phyloP scores from a whole-genome alignment of 2,113 vertebrate species.

The Thunnus maccoyii region DNA sequence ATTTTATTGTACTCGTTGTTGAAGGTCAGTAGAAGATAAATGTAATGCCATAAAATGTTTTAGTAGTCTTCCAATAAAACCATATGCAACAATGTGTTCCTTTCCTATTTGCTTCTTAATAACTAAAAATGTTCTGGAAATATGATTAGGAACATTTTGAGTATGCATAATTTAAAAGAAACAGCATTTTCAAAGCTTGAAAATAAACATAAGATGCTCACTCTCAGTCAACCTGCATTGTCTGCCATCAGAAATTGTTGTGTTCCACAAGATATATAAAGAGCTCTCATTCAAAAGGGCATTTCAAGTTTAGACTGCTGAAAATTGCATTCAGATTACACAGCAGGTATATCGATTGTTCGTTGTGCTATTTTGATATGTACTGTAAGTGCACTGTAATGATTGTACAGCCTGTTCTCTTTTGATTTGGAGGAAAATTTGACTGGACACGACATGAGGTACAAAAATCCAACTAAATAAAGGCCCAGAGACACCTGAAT shows the following conservation, averaged over 20 bases:
- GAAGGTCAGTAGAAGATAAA: conserved; percentile 25
- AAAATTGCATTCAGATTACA: conserved; percentile 78
- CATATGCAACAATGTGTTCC: background rate
- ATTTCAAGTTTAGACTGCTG: conserved; percentile 53
- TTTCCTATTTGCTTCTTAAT: conserved; percentile 19
- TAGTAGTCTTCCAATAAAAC: background rate
- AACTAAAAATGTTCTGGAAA: conserved; percentile 38
- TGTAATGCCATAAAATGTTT: conserved; percentile 14
- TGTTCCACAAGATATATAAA: conserved; percentile 44
- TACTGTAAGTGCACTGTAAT: conserved; percentile 41
- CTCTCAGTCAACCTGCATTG: conserved; percentile 15
- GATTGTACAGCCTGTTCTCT: conserved; percentile 28
- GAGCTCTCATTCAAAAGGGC: conserved; percentile 23
- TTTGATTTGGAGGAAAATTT: conserved; percentile 42
- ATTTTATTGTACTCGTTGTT: background rate
- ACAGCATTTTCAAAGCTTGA: conserved; percentile 3
- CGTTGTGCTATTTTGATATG: conserved; percentile 55
- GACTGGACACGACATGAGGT: conserved; percentile 30
- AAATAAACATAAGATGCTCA: conserved; percentile 13
- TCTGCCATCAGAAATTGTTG: conserved; percentile 19
- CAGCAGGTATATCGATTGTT: conserved; percentile 68
- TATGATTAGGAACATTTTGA: conserved; percentile 18
- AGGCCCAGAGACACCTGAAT: background rate
- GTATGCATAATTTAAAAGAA: conserved; percentile 8
- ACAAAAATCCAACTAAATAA: conserved; percentile 30